Conservation (phyloP, 2,888 invertebrate species). For the Epinotia nisella region DNA sequence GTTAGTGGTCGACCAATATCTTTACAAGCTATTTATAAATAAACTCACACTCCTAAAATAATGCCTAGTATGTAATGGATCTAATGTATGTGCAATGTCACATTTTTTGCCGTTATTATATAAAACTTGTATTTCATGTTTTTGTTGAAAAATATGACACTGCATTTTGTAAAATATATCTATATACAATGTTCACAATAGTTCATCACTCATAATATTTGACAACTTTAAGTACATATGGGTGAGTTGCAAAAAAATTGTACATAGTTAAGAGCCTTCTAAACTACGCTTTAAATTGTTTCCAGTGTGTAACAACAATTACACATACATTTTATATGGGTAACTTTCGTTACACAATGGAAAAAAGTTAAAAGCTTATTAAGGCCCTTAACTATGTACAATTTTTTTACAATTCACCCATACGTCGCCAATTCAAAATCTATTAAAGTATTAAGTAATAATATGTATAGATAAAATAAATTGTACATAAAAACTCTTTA, state of each 20-base stretch:
- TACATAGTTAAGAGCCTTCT: too few relatives aligned
- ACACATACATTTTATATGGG: too few relatives aligned
- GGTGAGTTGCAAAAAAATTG: too few relatives aligned
- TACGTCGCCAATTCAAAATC: conserved; percentile 20
- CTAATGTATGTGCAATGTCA: conserved; percentile 5
- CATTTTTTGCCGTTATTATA: not conserved
- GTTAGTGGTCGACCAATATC: conserved; percentile 24
- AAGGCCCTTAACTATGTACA: too few relatives aligned
- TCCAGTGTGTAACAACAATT: too few relatives aligned
- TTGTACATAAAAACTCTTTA: conserved; percentile 38
- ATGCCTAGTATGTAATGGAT: conserved; percentile 4
- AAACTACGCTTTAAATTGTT: too few relatives aligned
- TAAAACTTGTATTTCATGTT: not conserved
- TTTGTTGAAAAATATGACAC: conserved; percentile 1
- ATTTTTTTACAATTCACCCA: too few relatives aligned
- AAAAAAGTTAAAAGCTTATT: too few relatives aligned
- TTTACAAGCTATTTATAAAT: conserved; percentile 27
- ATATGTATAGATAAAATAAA: conserved; percentile 11
- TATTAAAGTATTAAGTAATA: conserved; percentile 4
- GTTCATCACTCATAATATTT: conserved; percentile 34
- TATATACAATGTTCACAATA: conserved; percentile 27
- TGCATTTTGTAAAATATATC: conserved; percentile 14
- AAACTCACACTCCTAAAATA: conserved; percentile 22
- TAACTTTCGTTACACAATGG: too few relatives aligned
- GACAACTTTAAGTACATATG: conserved; percentile 37